These are phyloP conservation scores for Yoshiicerus persimilis DNA, from an alignment of 1,140 invertebrate genomes.

Conservation along the genomic window DNA sequence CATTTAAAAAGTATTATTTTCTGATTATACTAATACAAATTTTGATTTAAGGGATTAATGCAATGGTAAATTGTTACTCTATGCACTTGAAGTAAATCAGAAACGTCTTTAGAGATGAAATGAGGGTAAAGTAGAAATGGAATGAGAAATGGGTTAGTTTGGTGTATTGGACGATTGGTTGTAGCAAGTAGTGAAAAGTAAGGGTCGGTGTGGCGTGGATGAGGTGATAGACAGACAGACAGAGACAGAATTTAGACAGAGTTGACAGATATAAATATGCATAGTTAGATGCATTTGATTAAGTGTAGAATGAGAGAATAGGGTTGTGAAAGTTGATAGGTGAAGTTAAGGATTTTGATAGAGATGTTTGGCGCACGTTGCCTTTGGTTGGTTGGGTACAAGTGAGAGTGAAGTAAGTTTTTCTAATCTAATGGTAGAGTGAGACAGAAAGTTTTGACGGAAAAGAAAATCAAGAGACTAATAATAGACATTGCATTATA, in stretches of 20 bases:
- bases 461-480: slow-evolving; percentile 44
- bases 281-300: slow-evolving; percentile 3
- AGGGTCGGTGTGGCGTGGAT: not conserved
- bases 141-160: not conserved
- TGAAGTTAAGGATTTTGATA: not conserved
- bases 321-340: not conserved
- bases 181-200: slow-evolving; percentile 26
- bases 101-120: not conserved
- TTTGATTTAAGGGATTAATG: no score
- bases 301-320: not conserved
- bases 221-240: slow-evolving; percentile 1
- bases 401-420: not conserved
- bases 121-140: not conserved
- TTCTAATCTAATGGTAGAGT: not conserved
- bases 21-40: no score
- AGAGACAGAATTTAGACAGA: slow-evolving; percentile 27
- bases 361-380: not conserved
- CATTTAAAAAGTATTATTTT: no score
- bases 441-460: slow-evolving; percentile 55
- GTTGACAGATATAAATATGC: slow-evolving; percentile 10
- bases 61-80: not conserved
- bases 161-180: not conserved
- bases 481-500: not conserved
- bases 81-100: not conserved
- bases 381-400: not conserved